Conservation (phyloP, 2,113 vertebrate genomes). For the Zosterops hypoxanthus region DNA sequence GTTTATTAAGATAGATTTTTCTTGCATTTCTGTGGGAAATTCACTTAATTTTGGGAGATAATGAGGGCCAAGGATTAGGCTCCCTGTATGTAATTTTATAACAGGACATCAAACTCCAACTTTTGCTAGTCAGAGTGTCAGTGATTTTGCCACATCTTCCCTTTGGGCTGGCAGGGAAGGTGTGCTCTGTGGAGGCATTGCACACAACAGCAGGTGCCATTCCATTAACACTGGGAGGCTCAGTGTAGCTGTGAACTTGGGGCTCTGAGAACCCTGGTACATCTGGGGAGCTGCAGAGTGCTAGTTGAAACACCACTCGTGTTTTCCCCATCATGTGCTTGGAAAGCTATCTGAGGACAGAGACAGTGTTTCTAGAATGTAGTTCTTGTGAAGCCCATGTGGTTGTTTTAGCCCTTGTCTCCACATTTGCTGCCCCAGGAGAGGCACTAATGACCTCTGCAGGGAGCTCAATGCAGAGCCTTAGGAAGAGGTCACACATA, state of each 20-base stretch:
- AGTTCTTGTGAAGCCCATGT: not conserved
- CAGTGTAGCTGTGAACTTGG: not conserved
- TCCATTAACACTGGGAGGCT: not conserved
- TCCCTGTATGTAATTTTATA: not conserved
- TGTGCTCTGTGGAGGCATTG: not conserved
- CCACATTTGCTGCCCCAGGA: not conserved
- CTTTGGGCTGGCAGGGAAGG: not conserved
- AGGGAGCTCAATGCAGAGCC: not conserved
- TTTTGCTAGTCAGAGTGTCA: not conserved
- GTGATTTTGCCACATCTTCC: not conserved
- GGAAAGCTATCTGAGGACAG: not conserved
- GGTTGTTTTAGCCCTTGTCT: not conserved
- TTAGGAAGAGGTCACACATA: not conserved
- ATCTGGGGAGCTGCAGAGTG: not conserved
- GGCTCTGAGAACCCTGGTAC: not conserved
- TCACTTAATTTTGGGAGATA: not conserved
- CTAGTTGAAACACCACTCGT: not conserved
- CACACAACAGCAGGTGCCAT: not conserved
- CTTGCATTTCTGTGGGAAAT: not conserved
- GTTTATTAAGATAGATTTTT: not conserved
- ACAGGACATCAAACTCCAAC: not conserved
- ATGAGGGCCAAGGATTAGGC: not conserved
- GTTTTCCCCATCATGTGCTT: not conserved
- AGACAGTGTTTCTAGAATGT: not conserved
- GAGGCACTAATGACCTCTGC: not conserved